Percentiles rank a stretch among this genome's conserved stretches.
Conservation (phyloP, 2,797 vertebrate species). For the Melanogrammus aeglefinus region DNA sequence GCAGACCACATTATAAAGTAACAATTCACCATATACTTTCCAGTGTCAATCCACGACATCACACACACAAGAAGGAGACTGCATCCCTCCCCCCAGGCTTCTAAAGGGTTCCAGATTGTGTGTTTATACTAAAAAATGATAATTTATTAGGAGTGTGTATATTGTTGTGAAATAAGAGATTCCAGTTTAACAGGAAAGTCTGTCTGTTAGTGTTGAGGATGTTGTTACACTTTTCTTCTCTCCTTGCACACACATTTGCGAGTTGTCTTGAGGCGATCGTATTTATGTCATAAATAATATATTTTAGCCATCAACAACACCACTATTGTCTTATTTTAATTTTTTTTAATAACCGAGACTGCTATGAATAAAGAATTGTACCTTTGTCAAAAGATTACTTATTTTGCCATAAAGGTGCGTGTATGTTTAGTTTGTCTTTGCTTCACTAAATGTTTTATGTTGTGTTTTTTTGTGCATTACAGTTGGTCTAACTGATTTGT, state of each 20-base stretch:
- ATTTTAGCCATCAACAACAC: slow-evolving; percentile 75
- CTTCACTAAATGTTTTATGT: slow-evolving; percentile 27
- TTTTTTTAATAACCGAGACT: slow-evolving; percentile 66
- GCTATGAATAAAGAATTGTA: slow-evolving; percentile 64
- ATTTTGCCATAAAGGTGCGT: slow-evolving; percentile 35
- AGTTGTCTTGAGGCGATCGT: slow-evolving; percentile 55
- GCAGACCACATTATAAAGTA: too few relatives aligned
- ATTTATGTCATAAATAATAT: slow-evolving; percentile 80
- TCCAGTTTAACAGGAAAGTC: neutral
- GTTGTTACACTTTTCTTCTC: slow-evolving; percentile 37
- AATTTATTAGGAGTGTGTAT: slow-evolving; percentile 72
- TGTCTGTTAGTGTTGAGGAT: slow-evolving; percentile 48
- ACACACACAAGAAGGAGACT: too few relatives aligned
- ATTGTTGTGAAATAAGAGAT: slow-evolving; percentile 15
- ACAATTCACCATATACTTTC: too few relatives aligned
- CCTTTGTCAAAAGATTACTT: slow-evolving; percentile 40
- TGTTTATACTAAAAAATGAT: slow-evolving; percentile 23
- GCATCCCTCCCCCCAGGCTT: too few relatives aligned
- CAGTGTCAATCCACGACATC: too few relatives aligned
- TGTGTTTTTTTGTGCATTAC: slow-evolving; percentile 28
- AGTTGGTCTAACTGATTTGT: slow-evolving; percentile 38
- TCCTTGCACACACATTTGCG: slow-evolving; percentile 53
- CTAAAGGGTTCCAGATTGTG: too few relatives aligned
- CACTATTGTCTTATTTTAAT: slow-evolving; percentile 78
- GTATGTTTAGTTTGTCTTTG: slow-evolving; percentile 24